phyloP scores from a whole-genome alignment of 1,140 invertebrate species.

The Zaprionus gabonicus region DNA sequence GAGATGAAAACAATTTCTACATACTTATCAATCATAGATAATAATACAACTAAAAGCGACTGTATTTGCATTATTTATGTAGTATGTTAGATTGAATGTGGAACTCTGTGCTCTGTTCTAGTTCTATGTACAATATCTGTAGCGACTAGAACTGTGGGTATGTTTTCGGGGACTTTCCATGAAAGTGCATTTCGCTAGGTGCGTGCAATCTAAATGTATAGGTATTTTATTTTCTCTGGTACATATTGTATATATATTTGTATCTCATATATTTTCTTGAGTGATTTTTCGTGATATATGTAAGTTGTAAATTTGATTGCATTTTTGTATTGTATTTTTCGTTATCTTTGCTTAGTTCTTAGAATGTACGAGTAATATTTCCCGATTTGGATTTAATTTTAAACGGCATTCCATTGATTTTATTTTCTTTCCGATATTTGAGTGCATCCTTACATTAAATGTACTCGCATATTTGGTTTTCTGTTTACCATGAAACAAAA shows the following conservation, averaged over 20 bases:
- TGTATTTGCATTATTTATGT: conserved; percentile 33
- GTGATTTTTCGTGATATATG: conserved; percentile 54
- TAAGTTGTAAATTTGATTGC: conserved; percentile 72
- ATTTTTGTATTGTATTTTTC: conserved; percentile 63
- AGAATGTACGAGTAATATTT: conserved; percentile 10
- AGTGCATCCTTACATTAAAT: conserved; percentile 44
- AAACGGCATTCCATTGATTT: conserved; percentile 38
- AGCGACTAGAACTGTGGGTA: conserved; percentile 25
- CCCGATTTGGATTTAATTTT: conserved; percentile 26
- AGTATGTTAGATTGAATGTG: conserved; percentile 30
- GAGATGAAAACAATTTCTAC: conserved; percentile 33
- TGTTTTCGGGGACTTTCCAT: conserved; percentile 28
- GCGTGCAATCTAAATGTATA: conserved; percentile 64
- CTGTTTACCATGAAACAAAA: conserved; percentile 30
- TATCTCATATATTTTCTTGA: conserved; percentile 28
- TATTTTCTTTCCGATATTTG: conserved; percentile 40
- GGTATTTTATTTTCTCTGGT: conserved; percentile 42
- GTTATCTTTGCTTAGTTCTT: conserved; percentile 39
- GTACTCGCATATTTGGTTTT: conserved; percentile 5
- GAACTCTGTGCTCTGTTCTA: conserved; percentile 48
- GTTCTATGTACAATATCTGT: conserved; percentile 27
- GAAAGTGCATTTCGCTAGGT: conserved; percentile 65
- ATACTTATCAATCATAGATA: conserved; percentile 10
- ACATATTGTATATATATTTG: conserved; percentile 45
- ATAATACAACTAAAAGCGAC: conserved; percentile 32